Conservation (phyloP, 2,888 invertebrate species). For the Caenorhabditis virilis region DNA sequence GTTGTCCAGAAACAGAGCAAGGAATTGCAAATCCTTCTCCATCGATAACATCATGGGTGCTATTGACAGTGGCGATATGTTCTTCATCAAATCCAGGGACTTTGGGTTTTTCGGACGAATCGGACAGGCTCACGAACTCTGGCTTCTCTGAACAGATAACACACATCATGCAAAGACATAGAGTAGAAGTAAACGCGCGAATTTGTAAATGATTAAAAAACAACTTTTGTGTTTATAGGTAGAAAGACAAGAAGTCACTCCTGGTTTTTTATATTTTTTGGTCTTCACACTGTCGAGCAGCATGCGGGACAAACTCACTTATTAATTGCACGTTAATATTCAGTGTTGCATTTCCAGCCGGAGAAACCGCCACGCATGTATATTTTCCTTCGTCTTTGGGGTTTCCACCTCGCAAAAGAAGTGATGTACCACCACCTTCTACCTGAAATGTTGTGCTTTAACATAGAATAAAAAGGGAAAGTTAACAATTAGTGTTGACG, state of each 20-base stretch:
- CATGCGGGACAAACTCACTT: conserved; percentile 69
- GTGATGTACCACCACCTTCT: conserved; percentile 53
- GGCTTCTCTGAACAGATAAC: conserved; percentile 57
- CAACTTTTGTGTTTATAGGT: no score
- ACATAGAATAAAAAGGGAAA: no score
- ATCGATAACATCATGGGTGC: conserved; percentile 33
- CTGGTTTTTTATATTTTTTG: conserved; percentile 5
- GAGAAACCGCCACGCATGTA: conserved; percentile 75
- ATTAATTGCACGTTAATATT: conserved; percentile 70
- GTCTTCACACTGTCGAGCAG: conserved; percentile 30
- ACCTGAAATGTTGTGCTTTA: conserved; percentile 37
- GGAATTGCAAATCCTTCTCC: conserved; percentile 37
- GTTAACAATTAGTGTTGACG: conserved; percentile 25
- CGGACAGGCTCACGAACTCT: conserved; percentile 44
- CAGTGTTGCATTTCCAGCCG: conserved; percentile 73
- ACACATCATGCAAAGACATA: conserved; percentile 45
- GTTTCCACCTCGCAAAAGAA: conserved; percentile 60
- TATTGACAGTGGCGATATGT: conserved; percentile 25
- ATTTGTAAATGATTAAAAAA: conserved; percentile 4
- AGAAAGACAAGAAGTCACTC: conserved; percentile 33
- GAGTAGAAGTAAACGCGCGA: conserved; percentile 12
- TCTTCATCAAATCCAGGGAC: conserved; percentile 23
- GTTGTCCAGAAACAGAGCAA: conserved; percentile 66
- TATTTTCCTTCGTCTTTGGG: conserved; percentile 70
- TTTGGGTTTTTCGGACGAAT: conserved; percentile 15